Evolutionary conservation across 2,888 invertebrate species (phyloP).

Genomic region (Cartodere bifasciata): DNA sequence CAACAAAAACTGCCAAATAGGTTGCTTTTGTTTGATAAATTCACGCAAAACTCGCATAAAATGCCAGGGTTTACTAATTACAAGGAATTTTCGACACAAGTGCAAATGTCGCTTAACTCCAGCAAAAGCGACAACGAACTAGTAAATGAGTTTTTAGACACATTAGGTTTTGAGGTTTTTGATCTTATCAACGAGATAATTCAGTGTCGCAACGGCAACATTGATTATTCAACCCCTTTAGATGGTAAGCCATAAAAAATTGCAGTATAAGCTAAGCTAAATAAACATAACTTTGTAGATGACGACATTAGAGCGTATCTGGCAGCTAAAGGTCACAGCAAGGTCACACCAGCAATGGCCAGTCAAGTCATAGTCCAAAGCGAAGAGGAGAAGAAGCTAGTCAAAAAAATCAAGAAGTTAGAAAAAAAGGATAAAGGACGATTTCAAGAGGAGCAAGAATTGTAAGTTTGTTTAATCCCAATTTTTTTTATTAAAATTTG

Average conservation of each 20-base stretch:
- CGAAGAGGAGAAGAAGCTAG: slow-evolving; percentile 64
- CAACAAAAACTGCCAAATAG: not conserved
- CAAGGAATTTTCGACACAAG: slow-evolving; percentile 22
- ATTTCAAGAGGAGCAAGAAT: slow-evolving; percentile 28
- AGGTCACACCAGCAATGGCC: slow-evolving; percentile 47
- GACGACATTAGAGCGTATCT: slow-evolving; percentile 8
- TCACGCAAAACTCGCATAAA: slow-evolving; percentile 20
- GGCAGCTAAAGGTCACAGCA: slow-evolving; percentile 7
- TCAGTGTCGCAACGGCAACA: slow-evolving; percentile 23
- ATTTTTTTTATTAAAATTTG: not conserved
- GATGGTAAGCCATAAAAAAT: slow-evolving; percentile 8
- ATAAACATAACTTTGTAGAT: not conserved
- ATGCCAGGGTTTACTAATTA: slow-evolving; percentile 22
- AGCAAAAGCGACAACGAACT: slow-evolving; percentile 40
- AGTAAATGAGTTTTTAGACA: slow-evolving; percentile 75
- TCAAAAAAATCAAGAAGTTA: slow-evolving; percentile 68
- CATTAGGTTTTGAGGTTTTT: slow-evolving; percentile 67
- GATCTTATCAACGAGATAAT: slow-evolving; percentile 30
- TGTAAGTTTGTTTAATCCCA: slow-evolving; percentile 17
- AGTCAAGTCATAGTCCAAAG: slow-evolving; percentile 77
- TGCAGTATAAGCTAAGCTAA: not conserved
- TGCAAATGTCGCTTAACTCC: slow-evolving; percentile 21
- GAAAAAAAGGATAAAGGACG: slow-evolving; percentile 55
- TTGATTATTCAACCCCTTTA: slow-evolving; percentile 17
- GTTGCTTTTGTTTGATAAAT: slow-evolving; percentile 12